Evolutionary conservation across 2,888 invertebrate genomes (phyloP).

Genomic region (Nomada ruficornis): DNA sequence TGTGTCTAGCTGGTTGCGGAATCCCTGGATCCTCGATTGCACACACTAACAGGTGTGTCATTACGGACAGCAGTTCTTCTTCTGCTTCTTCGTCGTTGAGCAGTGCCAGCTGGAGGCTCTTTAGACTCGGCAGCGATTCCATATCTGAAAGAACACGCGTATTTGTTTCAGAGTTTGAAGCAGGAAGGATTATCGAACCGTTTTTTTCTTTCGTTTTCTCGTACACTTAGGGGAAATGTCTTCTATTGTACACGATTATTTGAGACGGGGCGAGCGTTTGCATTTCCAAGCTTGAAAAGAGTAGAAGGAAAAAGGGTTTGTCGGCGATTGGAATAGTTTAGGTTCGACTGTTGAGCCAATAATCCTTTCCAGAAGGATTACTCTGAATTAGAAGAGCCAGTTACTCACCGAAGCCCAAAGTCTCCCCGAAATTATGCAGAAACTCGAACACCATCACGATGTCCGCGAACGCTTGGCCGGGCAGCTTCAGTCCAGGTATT

Average conservation of each 20-base stretch:
- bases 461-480: slow-evolving; percentile 96
- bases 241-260: no score
- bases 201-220: no score
- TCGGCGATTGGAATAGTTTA: not conserved
- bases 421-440: slow-evolving; percentile 97
- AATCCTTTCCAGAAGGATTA: not conserved
- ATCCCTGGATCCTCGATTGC: slow-evolving; percentile 97
- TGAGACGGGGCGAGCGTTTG: not conserved
- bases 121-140: slow-evolving; percentile 94
- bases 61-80: slow-evolving; percentile 94
- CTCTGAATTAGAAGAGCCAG: not conserved
- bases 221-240: no score
- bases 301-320: not conserved
- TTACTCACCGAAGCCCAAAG: slow-evolving; percentile 94
- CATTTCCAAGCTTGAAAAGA: not conserved
- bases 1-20: slow-evolving; percentile 94
- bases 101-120: slow-evolving; percentile 93
- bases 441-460: slow-evolving; percentile 98
- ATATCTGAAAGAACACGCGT: slow-evolving; percentile 86
- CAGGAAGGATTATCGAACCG: no score
- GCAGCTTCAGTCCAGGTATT: slow-evolving; percentile 91
- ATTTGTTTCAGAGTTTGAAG: not conserved
- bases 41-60: slow-evolving; percentile 95
- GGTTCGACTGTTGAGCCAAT: not conserved
- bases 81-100: slow-evolving; percentile 92